These are phyloP conservation scores for Branchellion lobata DNA, from an alignment of 2,888 invertebrate genomes.

Conservation along the genomic window DNA sequence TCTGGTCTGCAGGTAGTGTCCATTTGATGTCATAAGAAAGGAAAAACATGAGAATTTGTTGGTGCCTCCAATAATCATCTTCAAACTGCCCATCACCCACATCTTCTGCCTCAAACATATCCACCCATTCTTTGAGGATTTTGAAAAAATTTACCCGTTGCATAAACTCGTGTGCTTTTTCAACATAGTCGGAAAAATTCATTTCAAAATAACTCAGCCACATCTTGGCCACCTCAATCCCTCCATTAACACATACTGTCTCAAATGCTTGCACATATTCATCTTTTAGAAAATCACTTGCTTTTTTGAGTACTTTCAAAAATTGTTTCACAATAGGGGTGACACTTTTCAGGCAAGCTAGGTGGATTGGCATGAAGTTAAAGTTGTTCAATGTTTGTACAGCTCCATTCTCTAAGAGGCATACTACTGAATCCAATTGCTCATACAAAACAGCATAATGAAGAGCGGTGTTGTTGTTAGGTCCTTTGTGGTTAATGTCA, in stretches of 20 bases:
- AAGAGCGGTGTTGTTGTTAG: not conserved
- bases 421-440: not conserved
- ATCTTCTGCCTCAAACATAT: not conserved
- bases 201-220: not conserved
- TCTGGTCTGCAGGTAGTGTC: not conserved
- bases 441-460: not conserved
- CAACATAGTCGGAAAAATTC: not conserved
- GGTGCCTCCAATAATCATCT: not conserved
- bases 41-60: not conserved
- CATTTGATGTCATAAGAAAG: not conserved
- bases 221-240: not conserved
- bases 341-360: not conserved
- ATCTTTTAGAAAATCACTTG: not conserved
- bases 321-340: not conserved
- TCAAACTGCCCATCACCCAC: not conserved
- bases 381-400: not conserved
- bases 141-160: not conserved
- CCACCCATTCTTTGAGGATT: not conserved
- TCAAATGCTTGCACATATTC: not conserved
- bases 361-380: not conserved
- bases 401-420: not conserved
- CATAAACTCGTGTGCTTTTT: not conserved
- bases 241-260: not conserved
- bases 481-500: not conserved
- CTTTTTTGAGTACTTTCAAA: not conserved